These are phyloP conservation scores for Microcebus lehilahytsara DNA, from an alignment of 2,113 vertebrate species.

Conservation along the genomic window DNA sequence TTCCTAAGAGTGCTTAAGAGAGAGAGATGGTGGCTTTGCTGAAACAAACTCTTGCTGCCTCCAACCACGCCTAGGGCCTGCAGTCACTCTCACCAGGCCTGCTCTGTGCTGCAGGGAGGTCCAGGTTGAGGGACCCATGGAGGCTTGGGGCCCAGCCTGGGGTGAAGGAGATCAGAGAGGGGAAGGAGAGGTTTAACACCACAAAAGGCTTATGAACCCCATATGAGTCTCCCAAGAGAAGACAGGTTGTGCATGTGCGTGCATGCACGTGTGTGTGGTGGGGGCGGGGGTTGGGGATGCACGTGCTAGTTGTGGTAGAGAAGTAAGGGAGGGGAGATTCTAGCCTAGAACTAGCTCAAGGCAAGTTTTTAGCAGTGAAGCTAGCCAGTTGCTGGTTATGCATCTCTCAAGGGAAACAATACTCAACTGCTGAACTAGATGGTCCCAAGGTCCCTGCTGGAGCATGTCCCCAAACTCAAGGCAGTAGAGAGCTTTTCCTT, in stretches of 20 bases:
- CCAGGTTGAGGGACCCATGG: neutral
- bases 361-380: neutral
- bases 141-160: neutral
- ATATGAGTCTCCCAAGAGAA: neutral
- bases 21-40: neutral
- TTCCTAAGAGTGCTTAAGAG: neutral
- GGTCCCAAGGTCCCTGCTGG: neutral
- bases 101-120: neutral
- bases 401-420: slow-evolving; percentile 20
- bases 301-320: neutral
- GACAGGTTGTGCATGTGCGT: neutral
- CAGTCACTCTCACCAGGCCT: neutral
- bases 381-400: neutral
- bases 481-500: neutral
- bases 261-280: too few relatives aligned
- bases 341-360: neutral
- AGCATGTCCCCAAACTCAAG: neutral
- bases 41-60: slow-evolving; percentile 21
- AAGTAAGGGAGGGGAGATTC: neutral
- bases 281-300: neutral
- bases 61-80: neutral
- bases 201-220: neutral
- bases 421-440: neutral
- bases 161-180: neutral
- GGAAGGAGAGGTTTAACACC: neutral